Percentiles rank a stretch among this genome's conserved stretches.
Conservation (phyloP, 2,888 invertebrate genomes). For the Platerodrilus igneus region DNA sequence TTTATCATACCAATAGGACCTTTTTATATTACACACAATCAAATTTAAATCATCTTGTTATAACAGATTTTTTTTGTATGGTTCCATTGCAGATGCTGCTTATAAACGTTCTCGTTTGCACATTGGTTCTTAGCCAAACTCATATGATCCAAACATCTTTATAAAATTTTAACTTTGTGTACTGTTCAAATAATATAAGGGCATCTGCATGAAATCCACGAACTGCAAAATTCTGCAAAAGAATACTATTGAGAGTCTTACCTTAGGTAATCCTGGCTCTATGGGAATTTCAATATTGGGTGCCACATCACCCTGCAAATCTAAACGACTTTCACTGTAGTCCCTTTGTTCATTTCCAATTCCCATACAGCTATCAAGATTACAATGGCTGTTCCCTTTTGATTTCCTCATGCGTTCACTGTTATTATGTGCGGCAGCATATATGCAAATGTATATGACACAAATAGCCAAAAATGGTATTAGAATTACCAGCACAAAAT, state of each 20-base stretch:
- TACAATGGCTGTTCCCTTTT: slow-evolving; percentile 52
- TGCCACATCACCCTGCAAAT: slow-evolving; percentile 7
- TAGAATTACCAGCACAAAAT: slow-evolving; percentile 49
- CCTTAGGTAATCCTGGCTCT: slow-evolving; percentile 38
- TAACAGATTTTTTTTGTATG: no score
- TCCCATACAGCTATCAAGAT: slow-evolving; percentile 47
- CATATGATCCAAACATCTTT: no score
- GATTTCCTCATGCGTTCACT: slow-evolving; percentile 56
- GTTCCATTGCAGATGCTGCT: no score
- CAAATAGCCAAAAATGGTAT: slow-evolving; percentile 60
- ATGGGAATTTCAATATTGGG: slow-evolving; percentile 3
- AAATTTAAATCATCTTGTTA: no score
- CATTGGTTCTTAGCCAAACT: no score
- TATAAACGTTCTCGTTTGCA: no score
- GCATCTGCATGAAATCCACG: no score
- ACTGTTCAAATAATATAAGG: no score
- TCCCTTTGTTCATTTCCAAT: slow-evolving; percentile 46
- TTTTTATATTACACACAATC: no score
- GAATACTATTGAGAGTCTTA: neutral
- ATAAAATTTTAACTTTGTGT: no score
- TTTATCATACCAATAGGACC: no score
- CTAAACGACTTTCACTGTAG: slow-evolving; percentile 42
- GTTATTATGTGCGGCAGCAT: slow-evolving; percentile 70
- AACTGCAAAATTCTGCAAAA: neutral
- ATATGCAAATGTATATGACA: slow-evolving; percentile 70